Base-by-base conservation (phyloP, 2,113 vertebrate species). In the Tiliqua scincoides region DNA sequence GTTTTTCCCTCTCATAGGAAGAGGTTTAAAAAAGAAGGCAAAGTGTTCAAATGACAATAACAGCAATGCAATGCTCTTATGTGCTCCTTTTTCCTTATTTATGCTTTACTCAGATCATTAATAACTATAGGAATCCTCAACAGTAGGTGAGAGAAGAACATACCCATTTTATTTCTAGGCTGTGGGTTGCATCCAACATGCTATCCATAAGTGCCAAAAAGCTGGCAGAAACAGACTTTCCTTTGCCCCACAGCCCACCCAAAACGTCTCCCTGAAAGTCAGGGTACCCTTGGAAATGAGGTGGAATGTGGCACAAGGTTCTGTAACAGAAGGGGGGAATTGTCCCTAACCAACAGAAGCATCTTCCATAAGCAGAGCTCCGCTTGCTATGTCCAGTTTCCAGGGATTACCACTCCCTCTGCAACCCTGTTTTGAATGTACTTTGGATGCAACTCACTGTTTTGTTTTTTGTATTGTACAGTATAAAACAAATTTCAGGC, bases 1-100 rank as follows among this genome's bases (percentile, higher is more conserved):
- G 93, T 93, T 94, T 91, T 92, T 57, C 54, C 78, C 91, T 92
- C 82, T 94, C 72, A 79, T 90, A 95, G 95, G 96, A 97, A 97
- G 96, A 97, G 96, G 96, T 97, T 97, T 96, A 97, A 97, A 97
- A 95, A 97, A 96, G 96, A 96, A 96, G 95, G 96, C 96, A 95
- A 94, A 91, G 87, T 84, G 95, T 93, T 91, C 87, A 95, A 95
- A 92, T 94, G 81, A 95, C 93, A 95, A 95, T 96, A 94, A 95
- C 95, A 95, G 91, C 94, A 88, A 18, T 91, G 93, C 48, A 65
- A 95, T 92, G 94, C 95, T 95, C 89, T 27, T 18, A 43, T 30
- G 15, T 30, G 25, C 0, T 32, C 88, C 91, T 85, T 85, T 92
- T 93, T 91, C 89, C 65, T 85, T 94, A 96, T 95, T 92, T 93